Evolutionary conservation across 1,140 invertebrate genomes (phyloP).

Genomic region (Drosophila asahinai): DNA sequence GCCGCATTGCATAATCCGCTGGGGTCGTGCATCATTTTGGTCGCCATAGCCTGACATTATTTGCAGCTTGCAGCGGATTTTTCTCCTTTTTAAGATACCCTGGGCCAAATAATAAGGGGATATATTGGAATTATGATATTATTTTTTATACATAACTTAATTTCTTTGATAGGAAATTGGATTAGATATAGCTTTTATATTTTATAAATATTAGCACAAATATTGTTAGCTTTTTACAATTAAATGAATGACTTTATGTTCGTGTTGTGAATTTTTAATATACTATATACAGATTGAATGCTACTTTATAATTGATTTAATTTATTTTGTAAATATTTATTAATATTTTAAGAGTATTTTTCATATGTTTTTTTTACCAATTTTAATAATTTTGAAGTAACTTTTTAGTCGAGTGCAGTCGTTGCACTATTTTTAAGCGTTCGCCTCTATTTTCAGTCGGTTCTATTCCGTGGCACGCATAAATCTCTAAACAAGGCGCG

Average conservation of each 20-base stretch:
- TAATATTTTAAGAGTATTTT: background rate
- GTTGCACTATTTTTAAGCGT: constrained; percentile 25
- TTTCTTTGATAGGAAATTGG: background rate
- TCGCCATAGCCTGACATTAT: constrained; percentile 67
- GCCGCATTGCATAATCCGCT: constrained; percentile 75
- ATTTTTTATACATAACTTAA: too few species aligned
- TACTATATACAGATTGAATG: background rate
- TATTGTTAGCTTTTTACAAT: background rate
- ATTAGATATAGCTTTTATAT: background rate
- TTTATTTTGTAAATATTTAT: background rate
- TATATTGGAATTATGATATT: background rate
- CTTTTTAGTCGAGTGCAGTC: constrained; percentile 5
- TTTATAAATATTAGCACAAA: background rate
- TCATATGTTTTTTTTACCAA: background rate
- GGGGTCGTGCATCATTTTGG: constrained; percentile 75
- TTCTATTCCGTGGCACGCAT: constrained; percentile 69
- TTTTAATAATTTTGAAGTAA: background rate
- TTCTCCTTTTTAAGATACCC: constrained; percentile 26
- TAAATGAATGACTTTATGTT: background rate
- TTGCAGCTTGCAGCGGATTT: constrained; percentile 64
- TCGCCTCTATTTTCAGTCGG: constrained; percentile 24
- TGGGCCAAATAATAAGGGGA: background rate
- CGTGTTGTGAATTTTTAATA: background rate
- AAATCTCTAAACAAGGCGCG: constrained; percentile 81
- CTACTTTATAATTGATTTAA: background rate